These are phyloP conservation scores for Chelon labrosus DNA, from an alignment of 2,797 vertebrate species.

Conservation along the genomic window DNA sequence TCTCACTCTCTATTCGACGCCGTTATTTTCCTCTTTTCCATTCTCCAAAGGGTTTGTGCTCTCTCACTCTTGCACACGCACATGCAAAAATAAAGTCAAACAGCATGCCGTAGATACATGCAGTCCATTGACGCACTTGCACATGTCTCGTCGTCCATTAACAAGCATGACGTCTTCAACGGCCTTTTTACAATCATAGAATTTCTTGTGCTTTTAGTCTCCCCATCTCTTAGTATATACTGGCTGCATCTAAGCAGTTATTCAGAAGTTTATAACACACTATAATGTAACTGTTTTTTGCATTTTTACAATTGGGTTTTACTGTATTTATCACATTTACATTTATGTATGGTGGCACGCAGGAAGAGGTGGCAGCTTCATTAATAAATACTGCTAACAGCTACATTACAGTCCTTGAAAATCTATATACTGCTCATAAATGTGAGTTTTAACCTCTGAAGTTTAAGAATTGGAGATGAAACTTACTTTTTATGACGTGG, in stretches of 20 bases:
- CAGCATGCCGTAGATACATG: neutral
- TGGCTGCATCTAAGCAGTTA: neutral
- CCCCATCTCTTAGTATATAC: neutral
- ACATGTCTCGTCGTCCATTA: neutral
- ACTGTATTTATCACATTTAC: neutral
- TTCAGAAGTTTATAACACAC: neutral
- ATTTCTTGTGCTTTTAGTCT: neutral
- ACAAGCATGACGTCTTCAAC: neutral
- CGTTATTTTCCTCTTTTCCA: neutral
- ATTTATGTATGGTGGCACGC: neutral
- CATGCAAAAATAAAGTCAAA: neutral
- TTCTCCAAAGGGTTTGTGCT: neutral
- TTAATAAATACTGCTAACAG: neutral
- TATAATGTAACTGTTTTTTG: neutral
- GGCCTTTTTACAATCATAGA: neutral
- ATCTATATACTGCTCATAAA: neutral
- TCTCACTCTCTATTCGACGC: neutral
- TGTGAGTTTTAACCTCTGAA: neutral
- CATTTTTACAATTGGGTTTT: too few relatives aligned
- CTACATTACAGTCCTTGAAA: neutral
- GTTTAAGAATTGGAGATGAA: slow-evolving; percentile 1
- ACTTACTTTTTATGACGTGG: neutral
- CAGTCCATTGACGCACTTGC: neutral
- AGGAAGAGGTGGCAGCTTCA: neutral
- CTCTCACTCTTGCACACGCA: neutral